phyloP scores from a whole-genome alignment of 1,140 invertebrate species.

The Heliconius eleuchia region DNA sequence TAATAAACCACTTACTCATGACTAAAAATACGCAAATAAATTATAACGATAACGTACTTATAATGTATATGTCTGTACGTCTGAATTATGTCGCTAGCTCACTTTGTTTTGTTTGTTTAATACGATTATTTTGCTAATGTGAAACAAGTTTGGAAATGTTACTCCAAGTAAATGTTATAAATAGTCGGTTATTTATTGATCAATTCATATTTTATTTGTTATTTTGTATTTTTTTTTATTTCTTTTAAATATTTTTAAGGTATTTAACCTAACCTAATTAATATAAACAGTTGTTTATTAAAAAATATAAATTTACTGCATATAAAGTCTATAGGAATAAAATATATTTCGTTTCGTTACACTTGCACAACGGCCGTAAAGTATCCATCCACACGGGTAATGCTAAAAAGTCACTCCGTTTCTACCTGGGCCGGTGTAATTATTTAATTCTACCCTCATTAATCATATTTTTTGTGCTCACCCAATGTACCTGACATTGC shows the following conservation, averaged over 20 bases:
- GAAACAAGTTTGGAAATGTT: neutral
- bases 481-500: conserved; percentile 48
- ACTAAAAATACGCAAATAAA: neutral
- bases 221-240: neutral
- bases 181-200: neutral
- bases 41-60: neutral
- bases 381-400: conserved; percentile 38
- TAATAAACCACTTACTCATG: neutral
- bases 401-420: conserved; percentile 60
- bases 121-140: neutral
- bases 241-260: neutral
- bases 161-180: neutral
- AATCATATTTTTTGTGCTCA: conserved; percentile 72
- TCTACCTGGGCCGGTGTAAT: conserved; percentile 62
- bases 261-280: too few species aligned
- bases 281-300: too few species aligned
- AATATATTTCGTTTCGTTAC: neutral
- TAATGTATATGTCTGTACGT: neutral
- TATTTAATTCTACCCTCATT: conserved; percentile 71
- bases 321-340: neutral
- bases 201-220: neutral
- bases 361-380: neutral
- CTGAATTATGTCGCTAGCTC: neutral
- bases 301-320: too few species aligned
- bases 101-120: neutral